Percentiles rank a stretch among this genome's conserved stretches.
These are phyloP conservation scores for Drosophila equinoxialis DNA, from an alignment of 1,140 invertebrate species.

Conservation along the genomic window DNA sequence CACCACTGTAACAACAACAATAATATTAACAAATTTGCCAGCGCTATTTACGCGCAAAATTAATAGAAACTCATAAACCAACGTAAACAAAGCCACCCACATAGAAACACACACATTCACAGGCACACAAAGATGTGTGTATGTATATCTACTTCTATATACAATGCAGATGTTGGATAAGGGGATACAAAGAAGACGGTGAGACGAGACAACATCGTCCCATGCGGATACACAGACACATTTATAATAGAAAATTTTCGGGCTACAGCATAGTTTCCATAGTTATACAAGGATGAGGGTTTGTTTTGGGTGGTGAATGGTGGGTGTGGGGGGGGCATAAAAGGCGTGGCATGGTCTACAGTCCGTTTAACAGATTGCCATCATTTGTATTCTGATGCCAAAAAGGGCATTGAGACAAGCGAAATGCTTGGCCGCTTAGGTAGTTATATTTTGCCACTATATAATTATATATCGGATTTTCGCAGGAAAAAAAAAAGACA, in stretches of 20 bases:
- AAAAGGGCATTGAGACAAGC: conserved; percentile 22
- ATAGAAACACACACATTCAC: not conserved
- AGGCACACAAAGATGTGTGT: not conserved
- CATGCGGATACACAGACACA: conserved; percentile 77
- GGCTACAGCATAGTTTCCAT: conserved; percentile 39
- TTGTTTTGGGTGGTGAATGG: no score
- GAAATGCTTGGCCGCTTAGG: not conserved
- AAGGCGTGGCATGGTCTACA: conserved; percentile 20
- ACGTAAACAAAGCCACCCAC: conserved; percentile 59
- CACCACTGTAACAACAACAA: conserved; percentile 4
- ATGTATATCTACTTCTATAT: not conserved
- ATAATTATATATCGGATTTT: not conserved
- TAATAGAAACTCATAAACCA: conserved; percentile 77
- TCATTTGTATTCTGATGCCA: conserved; percentile 62
- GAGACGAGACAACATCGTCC: conserved; percentile 58
- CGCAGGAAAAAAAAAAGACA: no score
- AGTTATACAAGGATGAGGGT: not conserved
- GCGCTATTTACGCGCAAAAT: conserved; percentile 67
- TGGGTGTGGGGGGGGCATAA: conserved; percentile 6
- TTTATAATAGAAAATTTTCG: conserved; percentile 78
- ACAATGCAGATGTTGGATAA: not conserved
- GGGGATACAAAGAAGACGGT: not conserved
- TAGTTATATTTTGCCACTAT: not conserved
- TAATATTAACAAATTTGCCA: conserved; percentile 14
- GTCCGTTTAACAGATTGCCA: conserved; percentile 60